phyloP scores from a whole-genome alignment of 2,797 vertebrate genomes.

The Enteromius mattozi region DNA sequence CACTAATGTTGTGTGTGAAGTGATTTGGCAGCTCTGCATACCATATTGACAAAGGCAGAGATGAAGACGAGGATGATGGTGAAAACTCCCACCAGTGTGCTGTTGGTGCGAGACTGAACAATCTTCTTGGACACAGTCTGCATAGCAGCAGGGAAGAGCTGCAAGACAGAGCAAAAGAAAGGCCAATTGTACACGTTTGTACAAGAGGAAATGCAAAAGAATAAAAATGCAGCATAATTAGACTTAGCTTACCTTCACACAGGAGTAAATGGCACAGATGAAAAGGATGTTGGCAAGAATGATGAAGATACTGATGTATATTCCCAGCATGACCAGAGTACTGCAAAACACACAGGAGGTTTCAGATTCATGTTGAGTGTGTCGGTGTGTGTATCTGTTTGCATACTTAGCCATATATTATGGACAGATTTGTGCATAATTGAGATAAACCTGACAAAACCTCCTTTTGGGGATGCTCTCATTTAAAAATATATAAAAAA shows the following conservation, averaged over 20 bases:
- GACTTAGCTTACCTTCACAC: constrained; percentile 81
- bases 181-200: neutral
- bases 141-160: constrained; percentile 88
- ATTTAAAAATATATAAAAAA: neutral
- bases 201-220: neutral
- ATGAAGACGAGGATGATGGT: constrained; percentile 91
- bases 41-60: constrained; percentile 92
- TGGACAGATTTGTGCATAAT: neutral
- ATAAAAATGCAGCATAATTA: neutral
- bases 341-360: constrained; percentile 68
- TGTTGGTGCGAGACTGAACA: constrained; percentile 89
- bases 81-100: constrained; percentile 88
- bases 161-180: constrained; percentile 10
- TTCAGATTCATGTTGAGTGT: neutral
- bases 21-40: constrained; percentile 60
- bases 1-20: constrained; percentile 3
- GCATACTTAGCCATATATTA: neutral
- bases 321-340: constrained; percentile 88
- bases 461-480: neutral
- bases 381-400: constrained; percentile 4
- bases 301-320: constrained; percentile 88
- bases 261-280: constrained; percentile 91
- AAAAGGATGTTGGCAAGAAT: constrained; percentile 88
- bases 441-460: neutral
- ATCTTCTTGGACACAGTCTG: constrained; percentile 89